Evolutionary conservation across 2,888 invertebrate species (phyloP).

Genomic region (Agrotis puta): DNA sequence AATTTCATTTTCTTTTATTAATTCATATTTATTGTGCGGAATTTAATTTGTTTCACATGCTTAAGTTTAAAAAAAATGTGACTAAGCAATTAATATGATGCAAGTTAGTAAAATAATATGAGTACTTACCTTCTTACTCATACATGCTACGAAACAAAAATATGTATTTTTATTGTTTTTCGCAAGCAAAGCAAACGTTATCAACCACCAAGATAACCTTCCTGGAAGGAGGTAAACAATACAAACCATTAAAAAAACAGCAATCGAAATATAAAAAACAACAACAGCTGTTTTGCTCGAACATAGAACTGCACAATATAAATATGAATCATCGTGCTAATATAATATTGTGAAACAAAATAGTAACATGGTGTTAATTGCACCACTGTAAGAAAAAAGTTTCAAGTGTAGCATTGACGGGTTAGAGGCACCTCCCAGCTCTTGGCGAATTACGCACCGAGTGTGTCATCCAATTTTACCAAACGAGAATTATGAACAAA

Average conservation of each 20-base stretch:
- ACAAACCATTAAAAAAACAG: background rate
- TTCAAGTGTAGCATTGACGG: constrained; percentile 46
- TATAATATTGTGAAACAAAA: constrained; percentile 14
- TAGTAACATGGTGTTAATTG: constrained; percentile 19
- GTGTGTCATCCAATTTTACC: constrained; percentile 85
- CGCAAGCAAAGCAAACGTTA: constrained; percentile 1
- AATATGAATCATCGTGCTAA: background rate
- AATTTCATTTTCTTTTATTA: background rate
- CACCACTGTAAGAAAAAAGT: constrained; percentile 18
- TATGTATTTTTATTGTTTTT: background rate
- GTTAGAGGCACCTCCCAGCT: constrained; percentile 75
- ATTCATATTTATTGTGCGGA: background rate
- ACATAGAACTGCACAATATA: background rate
- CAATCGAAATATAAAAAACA: background rate
- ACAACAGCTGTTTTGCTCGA: background rate
- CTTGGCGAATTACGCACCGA: constrained; percentile 73
- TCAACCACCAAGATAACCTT: constrained; percentile 4
- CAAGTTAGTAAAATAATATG: no score
- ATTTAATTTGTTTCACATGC: background rate
- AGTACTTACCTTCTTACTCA: background rate
- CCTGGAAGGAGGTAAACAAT: background rate
- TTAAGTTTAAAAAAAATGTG: background rate
- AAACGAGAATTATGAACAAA: constrained; percentile 66
- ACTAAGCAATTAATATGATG: background rate
- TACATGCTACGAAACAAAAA: background rate